Evolutionary conservation across 2,888 invertebrate species (phyloP).

Genomic region (Nemotelus nigrinus): DNA sequence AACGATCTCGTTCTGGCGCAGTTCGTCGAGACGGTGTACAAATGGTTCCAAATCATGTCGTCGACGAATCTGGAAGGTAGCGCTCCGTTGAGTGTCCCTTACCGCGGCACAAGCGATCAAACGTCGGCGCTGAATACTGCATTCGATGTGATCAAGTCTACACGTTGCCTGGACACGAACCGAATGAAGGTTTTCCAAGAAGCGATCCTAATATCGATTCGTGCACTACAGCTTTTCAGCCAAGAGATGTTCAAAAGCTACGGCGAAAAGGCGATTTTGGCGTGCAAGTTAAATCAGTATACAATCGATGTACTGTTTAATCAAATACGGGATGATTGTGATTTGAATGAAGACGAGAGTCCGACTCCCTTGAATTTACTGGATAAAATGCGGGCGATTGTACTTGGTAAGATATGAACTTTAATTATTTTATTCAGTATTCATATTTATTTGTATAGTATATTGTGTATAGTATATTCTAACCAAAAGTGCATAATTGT

Average conservation of each 20-base stretch:
- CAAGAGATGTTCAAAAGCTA: background rate
- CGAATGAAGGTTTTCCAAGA: conserved; percentile 9
- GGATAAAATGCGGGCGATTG: background rate
- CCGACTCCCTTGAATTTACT: background rate
- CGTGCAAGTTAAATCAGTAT: conserved; percentile 10
- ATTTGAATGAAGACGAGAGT: background rate
- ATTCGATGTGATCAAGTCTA: background rate
- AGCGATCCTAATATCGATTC: conserved; percentile 23
- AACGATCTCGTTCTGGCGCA: background rate
- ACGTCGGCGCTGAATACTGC: background rate
- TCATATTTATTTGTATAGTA: too few species aligned
- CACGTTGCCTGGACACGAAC: background rate
- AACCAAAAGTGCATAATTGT: background rate
- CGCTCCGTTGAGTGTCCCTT: background rate
- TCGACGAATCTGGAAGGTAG: background rate
- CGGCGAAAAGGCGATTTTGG: background rate
- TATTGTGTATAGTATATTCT: background rate
- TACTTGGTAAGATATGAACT: conserved; percentile 3
- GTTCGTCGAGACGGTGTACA: conserved; percentile 8
- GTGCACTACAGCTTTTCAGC: conserved; percentile 1
- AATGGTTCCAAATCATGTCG: conserved; percentile 1
- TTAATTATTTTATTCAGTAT: background rate
- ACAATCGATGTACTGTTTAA: background rate
- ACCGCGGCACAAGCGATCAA: background rate
- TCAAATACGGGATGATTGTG: background rate